Evolutionary conservation across 2,888 invertebrate species (phyloP).

Genomic region (Drosophila trichaetosa): DNA sequence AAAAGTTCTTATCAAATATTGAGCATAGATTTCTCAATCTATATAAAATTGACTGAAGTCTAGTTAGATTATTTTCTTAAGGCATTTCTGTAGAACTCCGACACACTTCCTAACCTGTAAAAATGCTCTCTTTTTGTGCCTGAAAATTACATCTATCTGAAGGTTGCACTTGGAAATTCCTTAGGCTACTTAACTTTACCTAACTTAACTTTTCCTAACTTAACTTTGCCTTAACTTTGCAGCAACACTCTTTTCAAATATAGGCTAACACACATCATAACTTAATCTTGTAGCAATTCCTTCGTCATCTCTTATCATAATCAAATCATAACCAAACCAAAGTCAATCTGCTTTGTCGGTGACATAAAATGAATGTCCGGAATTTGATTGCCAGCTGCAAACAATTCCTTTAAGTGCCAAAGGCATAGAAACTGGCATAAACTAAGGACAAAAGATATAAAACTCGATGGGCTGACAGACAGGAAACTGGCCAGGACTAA

Average conservation of each 20-base stretch:
- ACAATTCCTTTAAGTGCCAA: conserved; percentile 43
- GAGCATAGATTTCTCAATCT: not conserved
- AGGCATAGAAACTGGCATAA: conserved; percentile 60
- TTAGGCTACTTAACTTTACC: no score
- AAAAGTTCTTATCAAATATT: not conserved
- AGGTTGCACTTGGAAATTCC: not conserved
- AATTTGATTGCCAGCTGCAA: conserved; percentile 34
- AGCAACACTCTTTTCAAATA: not conserved
- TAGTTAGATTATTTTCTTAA: not conserved
- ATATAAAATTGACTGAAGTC: not conserved
- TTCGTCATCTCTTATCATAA: conserved; percentile 3
- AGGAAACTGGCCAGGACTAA: conserved; percentile 12
- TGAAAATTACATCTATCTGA: not conserved
- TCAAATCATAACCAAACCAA: conserved; percentile 23
- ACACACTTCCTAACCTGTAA: not conserved
- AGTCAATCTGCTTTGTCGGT: conserved; percentile 29
- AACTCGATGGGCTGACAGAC: conserved; percentile 34
- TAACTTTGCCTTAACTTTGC: not conserved
- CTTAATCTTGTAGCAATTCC: conserved; percentile 18
- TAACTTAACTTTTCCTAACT: not conserved
- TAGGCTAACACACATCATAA: conserved; percentile 1
- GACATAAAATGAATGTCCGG: conserved; percentile 37
- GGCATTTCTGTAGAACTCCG: not conserved
- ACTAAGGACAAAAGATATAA: conserved; percentile 61
- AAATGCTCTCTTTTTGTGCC: not conserved